Evolutionary conservation across 2,113 vertebrate species (phyloP).

Genomic region (Pseudopodoces humilis): DNA sequence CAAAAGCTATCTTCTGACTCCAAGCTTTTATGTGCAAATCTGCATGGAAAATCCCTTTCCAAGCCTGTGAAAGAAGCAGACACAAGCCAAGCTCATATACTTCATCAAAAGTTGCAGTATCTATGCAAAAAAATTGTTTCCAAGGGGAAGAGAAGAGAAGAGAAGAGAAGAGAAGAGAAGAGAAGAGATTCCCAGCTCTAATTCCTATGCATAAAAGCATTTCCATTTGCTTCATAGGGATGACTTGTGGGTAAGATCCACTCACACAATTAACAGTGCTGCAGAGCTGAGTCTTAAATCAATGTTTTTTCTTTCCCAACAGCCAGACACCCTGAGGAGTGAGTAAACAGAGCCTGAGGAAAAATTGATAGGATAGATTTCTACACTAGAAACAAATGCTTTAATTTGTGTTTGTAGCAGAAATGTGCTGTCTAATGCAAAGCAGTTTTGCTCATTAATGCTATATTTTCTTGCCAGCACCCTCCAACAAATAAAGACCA

Average conservation of each 20-base stretch:
- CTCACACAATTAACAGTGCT: slow-evolving; percentile 12
- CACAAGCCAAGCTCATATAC: neutral
- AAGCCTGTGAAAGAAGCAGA: neutral
- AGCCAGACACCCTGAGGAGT: slow-evolving; percentile 9
- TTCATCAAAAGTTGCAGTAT: neutral
- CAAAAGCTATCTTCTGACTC: neutral
- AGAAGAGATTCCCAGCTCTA: too few relatives aligned
- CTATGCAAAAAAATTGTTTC: neutral
- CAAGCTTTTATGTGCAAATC: neutral
- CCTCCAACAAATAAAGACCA: neutral
- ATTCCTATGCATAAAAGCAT: too few relatives aligned
- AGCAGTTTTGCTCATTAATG: neutral
- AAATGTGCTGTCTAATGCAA: neutral
- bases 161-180: accelerated
- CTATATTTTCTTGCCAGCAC: neutral
- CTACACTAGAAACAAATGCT: neutral
- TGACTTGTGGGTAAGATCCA: neutral
- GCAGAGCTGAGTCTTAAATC: slow-evolving; percentile 4
- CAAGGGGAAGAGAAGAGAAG: too few relatives aligned
- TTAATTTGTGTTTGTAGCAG: slow-evolving; percentile 22
- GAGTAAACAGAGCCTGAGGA: slow-evolving; percentile 9
- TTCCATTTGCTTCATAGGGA: too few relatives aligned
- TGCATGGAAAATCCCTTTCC: neutral
- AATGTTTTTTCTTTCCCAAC: neutral
- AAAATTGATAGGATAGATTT: slow-evolving; percentile 19